Base-by-base conservation (phyloP, 2,113 vertebrate species). In the Chaetorhynchus papuensis region DNA sequence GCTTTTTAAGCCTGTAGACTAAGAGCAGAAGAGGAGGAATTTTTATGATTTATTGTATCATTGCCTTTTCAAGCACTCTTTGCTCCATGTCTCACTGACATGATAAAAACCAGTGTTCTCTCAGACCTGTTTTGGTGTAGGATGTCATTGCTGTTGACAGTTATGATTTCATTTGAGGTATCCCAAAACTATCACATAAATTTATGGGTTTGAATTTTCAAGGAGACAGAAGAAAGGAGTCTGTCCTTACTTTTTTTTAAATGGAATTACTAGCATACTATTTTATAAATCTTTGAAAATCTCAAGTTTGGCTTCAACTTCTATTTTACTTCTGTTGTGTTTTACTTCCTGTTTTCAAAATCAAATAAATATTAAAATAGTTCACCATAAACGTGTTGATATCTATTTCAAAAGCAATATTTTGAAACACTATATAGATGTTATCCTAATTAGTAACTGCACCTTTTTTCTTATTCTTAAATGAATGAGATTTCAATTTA, bases 61-160 rank as follows among this genome's bases (percentile, higher is more conserved):
- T 87, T 96, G 77, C 56, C 84, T 94, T 93, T 87, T 86, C 75
- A 91, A 88, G 82, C 54, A 56, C 66, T 77, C 45, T 83, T 41
- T 80, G 54, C 84, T 95, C 30, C 26, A 3, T 30, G 66, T 78
- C 18, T 80, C 84, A 41, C 27, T 79, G 80, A n/a, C 18, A 17
- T 60, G 77, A 68, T 71, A 65, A 63, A 88, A 83, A 33, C 11
- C 37, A 47, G 45, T 17, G 35, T 72, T 93, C 22, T 90, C 42
- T 54, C 81, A 83, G 74, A 69, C 45, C 45, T n/a, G 8, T 28
- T 85, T 23, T 74, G 63, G 71, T 72, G 66, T 54, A 72, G 61
- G 61, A 54, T 76, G 45, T 76, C 70, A 45, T 27, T 89, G 50
- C 42, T 83, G 64, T 47, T 70, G 59, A 39, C 69, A 74, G 72